Evolutionary conservation across 2,797 vertebrate species (phyloP), one percentile per base, ranked within the genome.

Genomic region (Dallia pectoralis): DNA sequence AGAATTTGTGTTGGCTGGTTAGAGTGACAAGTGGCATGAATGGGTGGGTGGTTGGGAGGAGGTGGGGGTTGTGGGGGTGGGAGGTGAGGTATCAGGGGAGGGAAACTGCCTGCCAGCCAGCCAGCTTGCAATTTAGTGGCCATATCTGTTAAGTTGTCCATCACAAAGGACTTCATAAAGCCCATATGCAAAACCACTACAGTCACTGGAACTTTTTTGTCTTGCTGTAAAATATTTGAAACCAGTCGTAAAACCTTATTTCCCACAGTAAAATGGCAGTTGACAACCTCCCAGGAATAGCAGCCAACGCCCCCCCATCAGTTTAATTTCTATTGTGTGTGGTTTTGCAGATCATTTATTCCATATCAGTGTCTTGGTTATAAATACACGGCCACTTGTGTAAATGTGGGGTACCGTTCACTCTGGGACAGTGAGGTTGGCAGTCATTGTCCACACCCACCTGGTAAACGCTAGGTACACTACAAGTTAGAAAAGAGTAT

Each of bases 151-250:
- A 82, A 80, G 76, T 67, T 69, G 73, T 82, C 80, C 80, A 75
- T 84, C 80, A 82, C 84, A 27, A 59, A 82, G 80, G 77, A 82
- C 79, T 84, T 75, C 53, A 82, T 81, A 81, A 59, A 87, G 76
- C 69, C 61, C 73, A 81, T 19, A 59, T 59, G 77, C 69, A 81
- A 85, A 87, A 86, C 82, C 84, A 82, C 81, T 77, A 81, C 77
- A 86, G 53, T 59, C 77, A 61, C 30, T 27, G 70, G 74, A 70
- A 79, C 78, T 80, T 79, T 82, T 83, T 87, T 81, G 79, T 86
- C 76, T 85, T 72, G 79, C 78, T 78, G 73, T 86, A 82, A 86
- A 87, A 86, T 76, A 78, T 86, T 86, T 86, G 81, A 84, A 86
- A 85, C 40, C 67, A 68, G 77, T 82, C 77, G 84, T 88, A 86